Evolutionary conservation across 2,113 vertebrate species (phyloP).

Genomic region (Alces alces): DNA sequence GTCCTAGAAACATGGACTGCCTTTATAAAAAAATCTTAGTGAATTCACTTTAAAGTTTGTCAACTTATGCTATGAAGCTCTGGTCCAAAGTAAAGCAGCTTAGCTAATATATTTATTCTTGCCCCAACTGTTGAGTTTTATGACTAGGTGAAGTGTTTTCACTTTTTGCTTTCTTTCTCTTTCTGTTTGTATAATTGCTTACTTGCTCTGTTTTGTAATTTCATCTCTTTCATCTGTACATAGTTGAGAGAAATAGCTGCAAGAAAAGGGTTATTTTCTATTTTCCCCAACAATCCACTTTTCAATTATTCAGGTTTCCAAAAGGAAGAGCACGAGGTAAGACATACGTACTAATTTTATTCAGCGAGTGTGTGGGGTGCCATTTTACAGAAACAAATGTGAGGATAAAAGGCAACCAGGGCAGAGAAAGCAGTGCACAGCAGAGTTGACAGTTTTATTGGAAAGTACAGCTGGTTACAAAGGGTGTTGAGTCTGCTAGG

Average conservation of each 20-base stretch:
- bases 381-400: neutral
- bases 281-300: neutral
- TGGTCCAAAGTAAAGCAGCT: neutral
- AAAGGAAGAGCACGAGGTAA: neutral
- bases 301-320: neutral
- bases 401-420: neutral
- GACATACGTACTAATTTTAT: neutral
- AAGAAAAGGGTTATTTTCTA: neutral
- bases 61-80: neutral
- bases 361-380: neutral
- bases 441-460: neutral
- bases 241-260: neutral
- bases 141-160: neutral
- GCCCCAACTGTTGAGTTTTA: neutral
- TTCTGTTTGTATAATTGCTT: neutral
- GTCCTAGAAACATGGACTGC: neutral
- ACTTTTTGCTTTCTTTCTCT: neutral
- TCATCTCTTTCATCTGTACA: neutral
- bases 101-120: neutral
- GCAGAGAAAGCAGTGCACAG: neutral
- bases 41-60: neutral
- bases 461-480: neutral
- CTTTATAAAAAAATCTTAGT: neutral
- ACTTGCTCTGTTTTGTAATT: neutral
- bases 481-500: neutral